Percentiles rank a stretch among this genome's conserved stretches.
These are phyloP conservation scores for Amphimallon solstitiale DNA, from an alignment of 2,888 invertebrate genomes.

Conservation along the genomic window DNA sequence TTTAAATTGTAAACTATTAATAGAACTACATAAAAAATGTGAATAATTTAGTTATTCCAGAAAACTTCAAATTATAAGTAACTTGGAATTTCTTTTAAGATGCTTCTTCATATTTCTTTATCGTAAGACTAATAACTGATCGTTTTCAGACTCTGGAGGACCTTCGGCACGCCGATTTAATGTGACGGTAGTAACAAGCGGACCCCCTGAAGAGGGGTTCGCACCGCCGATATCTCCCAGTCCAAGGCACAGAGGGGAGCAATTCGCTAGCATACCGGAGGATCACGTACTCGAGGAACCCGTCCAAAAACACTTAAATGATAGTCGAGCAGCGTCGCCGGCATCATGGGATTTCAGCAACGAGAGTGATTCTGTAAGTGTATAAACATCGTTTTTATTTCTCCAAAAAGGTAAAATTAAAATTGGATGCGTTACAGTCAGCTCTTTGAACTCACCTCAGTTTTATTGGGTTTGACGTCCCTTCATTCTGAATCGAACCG, in stretches of 20 bases:
- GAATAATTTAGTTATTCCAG: no score
- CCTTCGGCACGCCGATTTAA: slow-evolving; percentile 65
- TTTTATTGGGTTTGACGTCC: no score
- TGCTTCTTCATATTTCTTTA: no score
- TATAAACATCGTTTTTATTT: background rate
- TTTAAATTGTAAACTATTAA: no score
- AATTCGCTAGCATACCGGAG: slow-evolving; percentile 64
- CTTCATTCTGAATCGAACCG: no score
- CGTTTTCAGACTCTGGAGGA: slow-evolving; percentile 46
- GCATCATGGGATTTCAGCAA: slow-evolving; percentile 63
- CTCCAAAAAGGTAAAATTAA: no score
- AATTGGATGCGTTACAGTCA: no score
- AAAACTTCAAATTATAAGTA: no score
- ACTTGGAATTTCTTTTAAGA: no score
- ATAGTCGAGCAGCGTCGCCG: slow-evolving; percentile 58
- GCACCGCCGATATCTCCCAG: slow-evolving; percentile 55
- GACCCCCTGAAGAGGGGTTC: slow-evolving; percentile 50
- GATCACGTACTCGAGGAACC: slow-evolving; percentile 64
- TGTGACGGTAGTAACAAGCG: slow-evolving; percentile 63
- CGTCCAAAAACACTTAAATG: slow-evolving; percentile 45
- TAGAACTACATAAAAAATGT: no score
- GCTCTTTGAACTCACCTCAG: no score
- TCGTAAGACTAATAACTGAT: no score
- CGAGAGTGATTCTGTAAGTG: slow-evolving; percentile 59
- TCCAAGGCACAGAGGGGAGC: slow-evolving; percentile 60